Conservation (phyloP, 2,888 invertebrate genomes). For the Tenthredo mesomela region DNA sequence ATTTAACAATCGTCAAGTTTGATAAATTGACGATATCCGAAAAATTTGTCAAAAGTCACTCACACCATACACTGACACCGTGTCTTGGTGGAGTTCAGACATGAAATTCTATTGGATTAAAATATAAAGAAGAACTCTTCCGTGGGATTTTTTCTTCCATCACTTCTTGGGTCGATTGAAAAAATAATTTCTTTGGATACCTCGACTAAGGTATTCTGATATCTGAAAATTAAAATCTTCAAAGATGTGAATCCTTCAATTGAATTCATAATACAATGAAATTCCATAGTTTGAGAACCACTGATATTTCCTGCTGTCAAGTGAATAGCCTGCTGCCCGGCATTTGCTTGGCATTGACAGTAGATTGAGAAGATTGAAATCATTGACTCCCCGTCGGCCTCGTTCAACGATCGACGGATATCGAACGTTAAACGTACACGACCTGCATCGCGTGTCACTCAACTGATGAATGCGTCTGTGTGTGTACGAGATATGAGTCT, state of each 20-base stretch:
- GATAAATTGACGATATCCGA: slow-evolving; percentile 72
- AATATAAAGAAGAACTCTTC: not conserved
- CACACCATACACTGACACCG: slow-evolving; percentile 37
- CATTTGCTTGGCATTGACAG: slow-evolving; percentile 66
- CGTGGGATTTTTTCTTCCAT: slow-evolving; percentile 8
- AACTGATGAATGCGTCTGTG: not conserved
- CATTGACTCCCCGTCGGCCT: slow-evolving; percentile 64
- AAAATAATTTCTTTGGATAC: not conserved
- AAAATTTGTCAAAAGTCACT: slow-evolving; percentile 70
- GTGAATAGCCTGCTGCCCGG: slow-evolving; percentile 64
- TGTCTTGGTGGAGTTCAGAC: not conserved
- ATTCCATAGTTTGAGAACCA: slow-evolving; percentile 23
- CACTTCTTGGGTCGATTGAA: not conserved
- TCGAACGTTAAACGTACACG: slow-evolving; percentile 61
- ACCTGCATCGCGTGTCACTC: slow-evolving; percentile 49
- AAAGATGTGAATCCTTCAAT: not conserved
- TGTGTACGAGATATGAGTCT: slow-evolving; percentile 8
- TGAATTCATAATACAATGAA: not conserved
- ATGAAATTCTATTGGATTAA: not conserved
- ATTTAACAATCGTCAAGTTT: slow-evolving; percentile 64
- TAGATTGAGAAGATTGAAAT: slow-evolving; percentile 63
- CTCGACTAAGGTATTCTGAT: not conserved
- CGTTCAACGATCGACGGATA: slow-evolving; percentile 62
- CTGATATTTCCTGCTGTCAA: slow-evolving; percentile 49
- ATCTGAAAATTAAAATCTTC: not conserved